Conservation (phyloP, 2,888 invertebrate genomes). For the Agrochola litura region DNA sequence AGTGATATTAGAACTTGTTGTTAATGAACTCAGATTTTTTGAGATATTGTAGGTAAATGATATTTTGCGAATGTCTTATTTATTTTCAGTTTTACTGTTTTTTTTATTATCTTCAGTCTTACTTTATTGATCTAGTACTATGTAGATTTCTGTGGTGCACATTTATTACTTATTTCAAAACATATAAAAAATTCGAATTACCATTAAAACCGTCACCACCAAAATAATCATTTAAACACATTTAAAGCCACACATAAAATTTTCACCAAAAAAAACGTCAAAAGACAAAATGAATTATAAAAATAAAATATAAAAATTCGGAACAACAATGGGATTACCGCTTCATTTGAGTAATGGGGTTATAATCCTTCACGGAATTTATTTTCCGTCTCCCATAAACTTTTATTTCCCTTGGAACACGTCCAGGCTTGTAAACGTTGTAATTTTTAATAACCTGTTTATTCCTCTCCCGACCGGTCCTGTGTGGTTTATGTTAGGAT, state of each 20-base stretch:
- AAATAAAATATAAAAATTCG: constrained; percentile 41
- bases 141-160: background rate
- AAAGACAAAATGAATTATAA: constrained; percentile 48
- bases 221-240: constrained; percentile 10
- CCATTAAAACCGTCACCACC: background rate
- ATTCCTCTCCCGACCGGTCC: constrained; percentile 2
- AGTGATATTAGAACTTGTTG: background rate
- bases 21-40: background rate
- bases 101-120: no score
- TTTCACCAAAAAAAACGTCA: background rate
- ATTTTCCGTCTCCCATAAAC: constrained; percentile 61
- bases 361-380: constrained; percentile 66
- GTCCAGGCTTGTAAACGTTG: constrained; percentile 40
- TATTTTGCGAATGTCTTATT: background rate
- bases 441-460: constrained; percentile 53
- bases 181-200: background rate
- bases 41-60: background rate
- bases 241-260: background rate
- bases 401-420: constrained; percentile 63
- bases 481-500: background rate
- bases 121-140: background rate
- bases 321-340: constrained; percentile 59
- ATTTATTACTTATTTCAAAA: background rate
- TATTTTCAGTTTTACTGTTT: no score
- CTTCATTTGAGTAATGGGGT: constrained; percentile 70